Base-by-base conservation (phyloP, 2,797 vertebrate genomes). In the Limosa lapponica region DNA sequence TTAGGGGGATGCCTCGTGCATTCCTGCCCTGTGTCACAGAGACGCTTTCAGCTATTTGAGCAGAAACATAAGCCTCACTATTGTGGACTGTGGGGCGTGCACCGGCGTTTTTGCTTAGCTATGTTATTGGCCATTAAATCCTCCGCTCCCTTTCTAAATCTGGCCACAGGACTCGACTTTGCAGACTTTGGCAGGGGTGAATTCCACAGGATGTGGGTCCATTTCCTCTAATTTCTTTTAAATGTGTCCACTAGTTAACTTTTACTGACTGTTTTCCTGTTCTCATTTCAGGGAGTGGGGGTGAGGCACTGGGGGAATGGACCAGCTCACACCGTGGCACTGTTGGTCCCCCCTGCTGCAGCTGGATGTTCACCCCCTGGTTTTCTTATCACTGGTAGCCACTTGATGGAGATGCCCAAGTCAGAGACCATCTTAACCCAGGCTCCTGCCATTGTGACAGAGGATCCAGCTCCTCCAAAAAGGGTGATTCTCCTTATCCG, bases 161-260 rank as follows among this genome's bases (percentile, higher is more conserved):
- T 65, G 13, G 91, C 89, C 49, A 48, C 11, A 41, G 85, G 79
- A 28, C 72, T 10, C 9, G 4, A n/a, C 92, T 78, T 10, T 16
- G 73, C 90, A 78, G 92, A 0, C 81, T 87, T 92, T 92, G 95
- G 94, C 86, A 78, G 43, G 62, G 89, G 89, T 43, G 90, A 95
- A 87, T 96, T 94, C 95, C 95, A 94, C 87, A 89, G 90, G 94
- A 93, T 93, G 92, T 95, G 90, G 94, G 83, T 89, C 94, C 73
- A 28, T 93, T 96, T 96, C 94, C 95, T 96, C 83, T 82, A 82
- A 93, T 96, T 96, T 87, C 90, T 81, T 70, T 72, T 61, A 89
- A 93, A 93, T 84, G 34, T 23, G 90, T 82, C 83, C 86, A 17
- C 95, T 71, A 82, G 94, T 93, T 89, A 87, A 89, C 44, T 95